phyloP scores from a whole-genome alignment of 2,888 invertebrate genomes.

The Aphrophora alni region DNA sequence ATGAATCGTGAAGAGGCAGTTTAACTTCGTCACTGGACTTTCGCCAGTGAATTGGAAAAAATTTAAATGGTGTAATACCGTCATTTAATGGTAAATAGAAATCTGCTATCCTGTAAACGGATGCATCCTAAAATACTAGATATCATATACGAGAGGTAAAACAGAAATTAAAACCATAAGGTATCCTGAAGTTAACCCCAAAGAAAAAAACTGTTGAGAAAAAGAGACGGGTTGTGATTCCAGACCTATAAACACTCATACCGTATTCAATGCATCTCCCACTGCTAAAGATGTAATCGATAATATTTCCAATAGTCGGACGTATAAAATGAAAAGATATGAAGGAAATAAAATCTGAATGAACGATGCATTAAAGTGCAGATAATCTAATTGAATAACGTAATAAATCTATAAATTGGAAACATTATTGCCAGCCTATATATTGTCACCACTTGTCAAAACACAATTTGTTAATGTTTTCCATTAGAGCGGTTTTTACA shows the following conservation, averaged over 20 bases:
- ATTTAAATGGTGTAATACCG: no score
- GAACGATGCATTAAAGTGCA: not conserved
- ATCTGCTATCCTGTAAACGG: no score
- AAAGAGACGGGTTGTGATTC: no score
- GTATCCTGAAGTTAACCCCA: no score
- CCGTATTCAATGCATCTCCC: not conserved
- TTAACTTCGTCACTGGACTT: no score
- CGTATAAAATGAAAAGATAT: not conserved
- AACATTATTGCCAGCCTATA: slow-evolving; percentile 4
- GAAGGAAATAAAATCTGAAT: not conserved
- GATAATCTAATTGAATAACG: not conserved
- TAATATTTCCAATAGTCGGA: not conserved
- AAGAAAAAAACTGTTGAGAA: no score
- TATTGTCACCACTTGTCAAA: not conserved
- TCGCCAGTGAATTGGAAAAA: no score
- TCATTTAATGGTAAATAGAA: no score
- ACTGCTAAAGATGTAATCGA: not conserved
- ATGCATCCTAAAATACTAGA: no score
- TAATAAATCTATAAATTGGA: not conserved
- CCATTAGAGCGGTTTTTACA: slow-evolving; percentile 4
- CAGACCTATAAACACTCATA: not conserved
- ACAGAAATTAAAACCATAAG: no score
- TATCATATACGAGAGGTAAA: no score
- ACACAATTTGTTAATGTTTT: not conserved
- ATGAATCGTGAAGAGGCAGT: no score